A percentile compares a stretch with the other conserved stretches of the same genome.
Evolutionary conservation across 2,888 invertebrate species (phyloP).

Genomic region (Netelia melanura): DNA sequence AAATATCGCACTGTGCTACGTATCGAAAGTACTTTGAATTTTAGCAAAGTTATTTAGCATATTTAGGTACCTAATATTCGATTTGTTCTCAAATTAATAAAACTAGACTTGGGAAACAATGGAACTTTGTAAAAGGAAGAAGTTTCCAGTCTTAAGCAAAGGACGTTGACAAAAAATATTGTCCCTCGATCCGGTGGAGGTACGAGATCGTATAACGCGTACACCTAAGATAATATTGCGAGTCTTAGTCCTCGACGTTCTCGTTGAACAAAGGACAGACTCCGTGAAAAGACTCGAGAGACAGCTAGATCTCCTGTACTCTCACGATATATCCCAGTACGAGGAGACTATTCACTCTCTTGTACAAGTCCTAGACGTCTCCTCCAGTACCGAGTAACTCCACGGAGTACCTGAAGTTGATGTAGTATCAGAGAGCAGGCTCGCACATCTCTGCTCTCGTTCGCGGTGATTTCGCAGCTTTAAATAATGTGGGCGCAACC

Average conservation of each 20-base stretch:
- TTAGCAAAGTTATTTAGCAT: too few relatives aligned
- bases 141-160: not conserved
- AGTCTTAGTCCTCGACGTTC: constrained; percentile 36
- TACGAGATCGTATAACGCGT: constrained; percentile 35
- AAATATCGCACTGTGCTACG: too few relatives aligned
- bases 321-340: not conserved
- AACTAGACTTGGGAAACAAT: not conserved
- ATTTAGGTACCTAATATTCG: too few relatives aligned
- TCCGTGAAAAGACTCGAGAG: constrained; percentile 16
- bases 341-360: constrained; percentile 26
- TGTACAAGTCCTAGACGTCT: constrained; percentile 10
- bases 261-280: constrained; percentile 41
- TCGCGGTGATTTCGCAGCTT: constrained; percentile 7
- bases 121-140: not conserved
- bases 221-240: constrained; percentile 35
- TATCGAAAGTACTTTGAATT: too few relatives aligned
- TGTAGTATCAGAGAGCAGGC: constrained; percentile 5
- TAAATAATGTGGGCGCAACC: constrained; percentile 36
- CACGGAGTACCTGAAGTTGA: constrained; percentile 6
- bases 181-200: constrained; percentile 6
- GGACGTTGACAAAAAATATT: not conserved
- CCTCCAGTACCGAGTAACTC: not conserved
- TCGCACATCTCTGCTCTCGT: constrained; percentile 29
- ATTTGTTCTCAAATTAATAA: too few relatives aligned
- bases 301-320: constrained; percentile 19